phyloP scores from a whole-genome alignment of 2,797 vertebrate species.

The Luscinia megarhynchos region DNA sequence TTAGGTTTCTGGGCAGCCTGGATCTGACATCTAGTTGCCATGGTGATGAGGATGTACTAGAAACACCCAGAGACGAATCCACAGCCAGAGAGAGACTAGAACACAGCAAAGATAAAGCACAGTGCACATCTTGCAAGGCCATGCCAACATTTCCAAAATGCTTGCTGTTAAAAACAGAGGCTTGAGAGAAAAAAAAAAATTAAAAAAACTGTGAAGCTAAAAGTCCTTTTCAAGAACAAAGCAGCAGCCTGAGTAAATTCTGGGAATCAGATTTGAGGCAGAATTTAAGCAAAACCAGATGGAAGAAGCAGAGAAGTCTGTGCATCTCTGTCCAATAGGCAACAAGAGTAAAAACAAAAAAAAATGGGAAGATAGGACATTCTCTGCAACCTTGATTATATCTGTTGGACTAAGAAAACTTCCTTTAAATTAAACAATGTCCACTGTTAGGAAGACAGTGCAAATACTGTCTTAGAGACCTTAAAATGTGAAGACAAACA shows the following conservation, averaged over 20 bases:
- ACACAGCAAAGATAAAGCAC: constrained; percentile 45
- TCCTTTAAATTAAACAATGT: constrained; percentile 5
- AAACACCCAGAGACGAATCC: background rate
- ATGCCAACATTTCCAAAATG: background rate
- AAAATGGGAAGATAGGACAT: background rate
- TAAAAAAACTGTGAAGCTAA: background rate
- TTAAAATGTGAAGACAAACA: constrained; percentile 29
- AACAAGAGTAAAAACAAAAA: constrained; percentile 42
- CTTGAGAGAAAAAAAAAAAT: background rate
- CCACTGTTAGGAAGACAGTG: background rate
- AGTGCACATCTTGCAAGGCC: background rate
- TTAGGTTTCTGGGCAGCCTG: background rate
- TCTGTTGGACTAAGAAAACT: background rate
- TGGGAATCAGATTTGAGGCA: constrained; percentile 40
- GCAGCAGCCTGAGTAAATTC: background rate
- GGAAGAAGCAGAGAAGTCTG: constrained; percentile 4
- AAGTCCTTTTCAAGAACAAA: constrained; percentile 48
- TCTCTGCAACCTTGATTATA: background rate
- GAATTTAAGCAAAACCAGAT: constrained; percentile 69
- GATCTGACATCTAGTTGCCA: constrained; percentile 11
- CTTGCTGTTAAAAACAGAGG: background rate
- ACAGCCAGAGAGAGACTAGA: background rate
- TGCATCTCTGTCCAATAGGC: background rate
- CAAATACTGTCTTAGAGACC: background rate
- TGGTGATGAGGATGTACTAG: background rate